A percentile compares a stretch with the other conserved stretches of the same genome.
These are phyloP conservation scores for Scartelaos histophorus DNA, from an alignment of 2,113 vertebrate species.

Conservation along the genomic window DNA sequence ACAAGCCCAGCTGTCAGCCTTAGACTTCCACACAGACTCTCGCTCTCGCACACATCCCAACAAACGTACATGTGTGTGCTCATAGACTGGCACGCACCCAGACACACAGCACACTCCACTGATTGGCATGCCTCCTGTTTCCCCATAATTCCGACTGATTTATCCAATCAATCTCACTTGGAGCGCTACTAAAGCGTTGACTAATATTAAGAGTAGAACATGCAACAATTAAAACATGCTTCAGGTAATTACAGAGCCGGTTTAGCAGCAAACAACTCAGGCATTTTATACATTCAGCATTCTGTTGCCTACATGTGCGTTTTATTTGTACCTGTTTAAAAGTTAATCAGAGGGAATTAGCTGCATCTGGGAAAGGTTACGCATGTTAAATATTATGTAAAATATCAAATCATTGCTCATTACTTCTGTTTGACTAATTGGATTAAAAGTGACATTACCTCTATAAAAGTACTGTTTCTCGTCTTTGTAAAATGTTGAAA, in stretches of 20 bases:
- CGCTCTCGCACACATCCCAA: conserved; percentile 31
- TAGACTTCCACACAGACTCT: conserved; percentile 45
- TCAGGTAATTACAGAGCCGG: conserved; percentile 83
- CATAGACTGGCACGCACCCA: conserved; percentile 51
- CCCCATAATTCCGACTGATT: conserved; percentile 71
- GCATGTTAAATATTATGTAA: conserved; percentile 49
- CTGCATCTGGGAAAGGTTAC: conserved; percentile 49
- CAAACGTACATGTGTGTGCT: conserved; percentile 45
- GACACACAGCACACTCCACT: conserved; percentile 44
- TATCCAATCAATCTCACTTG: conserved; percentile 75
- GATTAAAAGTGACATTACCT: conserved; percentile 30
- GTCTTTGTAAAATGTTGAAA: conserved; percentile 13
- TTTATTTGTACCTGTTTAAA: conserved; percentile 65
- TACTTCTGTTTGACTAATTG: conserved; percentile 45
- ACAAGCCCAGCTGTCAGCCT: conserved; percentile 78
- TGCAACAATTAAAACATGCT: conserved; percentile 79
- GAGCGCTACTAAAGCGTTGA: conserved; percentile 69
- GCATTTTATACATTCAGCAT: conserved; percentile 59
- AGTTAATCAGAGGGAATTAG: conserved; percentile 59
- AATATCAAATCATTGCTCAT: conserved; percentile 54
- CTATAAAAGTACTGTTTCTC: conserved; percentile 18
- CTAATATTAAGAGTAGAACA: conserved; percentile 83
- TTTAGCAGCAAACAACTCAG: conserved; percentile 78
- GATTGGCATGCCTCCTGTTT: conserved; percentile 77
- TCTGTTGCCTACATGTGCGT: conserved; percentile 33